Percentiles rank a stretch among this genome's conserved stretches.
Evolutionary conservation across 2,888 invertebrate genomes (phyloP).

Genomic region (Euplagia quadripunctaria): DNA sequence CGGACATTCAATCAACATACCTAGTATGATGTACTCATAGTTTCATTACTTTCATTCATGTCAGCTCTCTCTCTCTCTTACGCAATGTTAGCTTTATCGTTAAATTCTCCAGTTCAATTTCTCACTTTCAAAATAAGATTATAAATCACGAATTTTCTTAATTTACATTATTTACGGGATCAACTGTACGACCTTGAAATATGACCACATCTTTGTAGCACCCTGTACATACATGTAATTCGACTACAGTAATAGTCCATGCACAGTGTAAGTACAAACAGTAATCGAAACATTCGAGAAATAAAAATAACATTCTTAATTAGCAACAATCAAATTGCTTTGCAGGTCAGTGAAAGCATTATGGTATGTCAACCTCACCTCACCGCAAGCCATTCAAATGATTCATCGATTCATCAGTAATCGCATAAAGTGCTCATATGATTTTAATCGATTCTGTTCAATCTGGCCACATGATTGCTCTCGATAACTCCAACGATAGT

Average conservation of each 20-base stretch:
- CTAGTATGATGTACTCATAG: neutral
- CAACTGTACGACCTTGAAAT: too few species aligned
- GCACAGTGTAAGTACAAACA: neutral
- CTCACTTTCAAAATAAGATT: too few species aligned
- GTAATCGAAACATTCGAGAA: neutral
- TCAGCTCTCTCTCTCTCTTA: too few species aligned
- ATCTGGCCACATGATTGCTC: slow-evolving; percentile 45
- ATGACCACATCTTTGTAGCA: too few species aligned
- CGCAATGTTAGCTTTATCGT: too few species aligned
- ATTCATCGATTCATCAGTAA: slow-evolving; percentile 41
- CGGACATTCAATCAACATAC: too few species aligned
- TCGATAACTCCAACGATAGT: slow-evolving; percentile 30
- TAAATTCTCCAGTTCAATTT: too few species aligned
- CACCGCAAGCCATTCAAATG: slow-evolving; percentile 17
- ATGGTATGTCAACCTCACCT: slow-evolving; percentile 4
- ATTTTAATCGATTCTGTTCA: slow-evolving; percentile 58
- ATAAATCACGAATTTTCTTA: too few species aligned
- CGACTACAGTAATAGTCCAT: neutral
- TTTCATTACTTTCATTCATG: too few species aligned
- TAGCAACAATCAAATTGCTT: neutral
- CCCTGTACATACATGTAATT: too few species aligned
- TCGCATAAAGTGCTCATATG: slow-evolving; percentile 53
- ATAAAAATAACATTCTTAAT: neutral
- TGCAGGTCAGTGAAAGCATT: neutral
- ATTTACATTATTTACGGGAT: too few species aligned